Conservation (phyloP, 23 tunicate species). For the Aplidium turbinatum region DNA sequence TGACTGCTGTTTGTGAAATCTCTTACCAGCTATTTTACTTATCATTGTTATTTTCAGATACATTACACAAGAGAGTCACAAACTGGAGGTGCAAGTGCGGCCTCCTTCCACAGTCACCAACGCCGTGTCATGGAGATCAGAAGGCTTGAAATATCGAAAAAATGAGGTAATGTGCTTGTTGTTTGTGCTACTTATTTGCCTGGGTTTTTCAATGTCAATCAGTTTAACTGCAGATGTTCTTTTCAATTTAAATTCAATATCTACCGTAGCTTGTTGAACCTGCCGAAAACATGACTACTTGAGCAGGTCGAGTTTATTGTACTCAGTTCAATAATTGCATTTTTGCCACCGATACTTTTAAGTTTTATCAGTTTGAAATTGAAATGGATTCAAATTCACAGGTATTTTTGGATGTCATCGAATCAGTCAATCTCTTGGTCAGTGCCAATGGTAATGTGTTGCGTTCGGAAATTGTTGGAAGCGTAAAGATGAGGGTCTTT, state of each 20-base stretch:
- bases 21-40: too few relatives aligned
- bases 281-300: too few relatives aligned
- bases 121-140: conserved; percentile 98
- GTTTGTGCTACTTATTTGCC: too few relatives aligned
- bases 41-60: conserved; percentile 63
- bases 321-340: too few relatives aligned
- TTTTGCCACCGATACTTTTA: too few relatives aligned
- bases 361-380: background rate
- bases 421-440: conserved; percentile 93
- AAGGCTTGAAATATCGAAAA: conserved; percentile 90
- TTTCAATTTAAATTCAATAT: too few relatives aligned
- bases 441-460: conserved; percentile 92
- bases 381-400: conserved; percentile 4
- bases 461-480: conserved; percentile 97
- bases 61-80: conserved; percentile 96
- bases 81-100: conserved; percentile 90
- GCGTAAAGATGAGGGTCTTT: conserved; percentile 96
- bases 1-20: too few relatives aligned
- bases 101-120: conserved; percentile 99
- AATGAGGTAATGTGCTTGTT: conserved; percentile 96
- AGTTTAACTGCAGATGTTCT: too few relatives aligned
- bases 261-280: too few relatives aligned
- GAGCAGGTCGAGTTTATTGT: too few relatives aligned
- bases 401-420: conserved; percentile 97
- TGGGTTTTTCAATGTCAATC: too few relatives aligned